Conservation (phyloP, 2,797 vertebrate species). For the Anableps anableps region DNA sequence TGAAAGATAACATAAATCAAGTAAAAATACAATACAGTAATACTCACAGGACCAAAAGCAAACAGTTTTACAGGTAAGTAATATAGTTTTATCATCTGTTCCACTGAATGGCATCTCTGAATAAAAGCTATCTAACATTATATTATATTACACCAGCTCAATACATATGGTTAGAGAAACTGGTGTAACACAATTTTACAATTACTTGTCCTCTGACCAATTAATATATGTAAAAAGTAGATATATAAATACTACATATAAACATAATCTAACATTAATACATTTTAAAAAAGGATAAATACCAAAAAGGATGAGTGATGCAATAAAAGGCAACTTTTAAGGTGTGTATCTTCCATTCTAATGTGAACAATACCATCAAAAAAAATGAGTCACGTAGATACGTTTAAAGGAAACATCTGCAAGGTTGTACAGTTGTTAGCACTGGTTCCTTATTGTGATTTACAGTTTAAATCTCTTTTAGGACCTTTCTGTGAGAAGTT, state of each 20-base stretch:
- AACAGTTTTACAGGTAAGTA: background rate
- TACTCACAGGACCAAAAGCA: background rate
- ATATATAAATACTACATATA: background rate
- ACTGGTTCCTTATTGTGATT: background rate
- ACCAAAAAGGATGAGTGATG: background rate
- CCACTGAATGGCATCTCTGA: background rate
- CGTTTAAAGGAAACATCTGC: no score
- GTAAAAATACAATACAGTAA: background rate
- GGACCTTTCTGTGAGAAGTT: background rate
- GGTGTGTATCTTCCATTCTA: background rate
- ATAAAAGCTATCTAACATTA: background rate
- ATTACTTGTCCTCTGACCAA: background rate
- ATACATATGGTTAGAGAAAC: background rate
- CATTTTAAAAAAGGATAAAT: background rate
- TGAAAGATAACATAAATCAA: conserved; percentile 4
- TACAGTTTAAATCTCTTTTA: background rate
- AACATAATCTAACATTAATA: background rate
- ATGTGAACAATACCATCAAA: no score
- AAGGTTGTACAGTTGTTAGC: background rate
- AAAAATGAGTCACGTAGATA: no score
- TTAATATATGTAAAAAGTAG: background rate
- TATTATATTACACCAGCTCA: background rate
- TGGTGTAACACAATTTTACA: background rate
- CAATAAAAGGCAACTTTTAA: background rate
- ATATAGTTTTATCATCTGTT: background rate